Evolutionary conservation across 2,797 vertebrate species (phyloP), one percentile per base, ranked within the genome.

Genomic region (Tiaroga cobitis): DNA sequence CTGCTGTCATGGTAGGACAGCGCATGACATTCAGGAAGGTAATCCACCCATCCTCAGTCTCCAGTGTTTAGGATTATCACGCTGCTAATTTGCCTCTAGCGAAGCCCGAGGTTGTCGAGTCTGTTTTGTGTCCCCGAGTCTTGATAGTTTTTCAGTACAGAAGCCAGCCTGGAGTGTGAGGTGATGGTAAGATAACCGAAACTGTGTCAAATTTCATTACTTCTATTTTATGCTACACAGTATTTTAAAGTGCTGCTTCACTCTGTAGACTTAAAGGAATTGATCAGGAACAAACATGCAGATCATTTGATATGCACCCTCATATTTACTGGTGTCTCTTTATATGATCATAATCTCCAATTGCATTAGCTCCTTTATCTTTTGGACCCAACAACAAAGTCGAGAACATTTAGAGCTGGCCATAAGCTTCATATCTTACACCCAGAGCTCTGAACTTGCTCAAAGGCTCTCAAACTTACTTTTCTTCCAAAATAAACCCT

Each of bases 1-100:
- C 87, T 88, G 91, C 90, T 89, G 87, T 78, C 29, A 26, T 16
- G 83, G 85, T 5, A 37, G 61, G 74, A 78, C 85, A n/a, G 79
- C 39, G 10, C 80, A 46, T 69, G 69, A 83, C 83, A 88, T 87
- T 73, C 84, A 65, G 70, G 34, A 85, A 87, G 79, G 88, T 85
- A 87, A 91, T 91, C 88, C 83, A 81, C 65, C 80, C 79, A 63
- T 79, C 78, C 82, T 54, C 80, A 37, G 68, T 56, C 74, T 24
- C 54, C 79, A 24, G 29, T 80, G 56, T 65, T n/a, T 16, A 70
- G 65, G 82, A 88, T 81, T 73, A 86, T 70, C 80, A 39, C 2
- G 29, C 79, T 65, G 80, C 46, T 83, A 81, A 89, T 86, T 75
- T 75, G 16, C 32, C 24, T 83, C 32, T 34, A 51, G 61, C 37